Percentiles rank a stretch among this genome's conserved stretches.
Conservation (phyloP, 35 echinoderm and acorn worm species). For the Heliocidaris tuberculata region DNA sequence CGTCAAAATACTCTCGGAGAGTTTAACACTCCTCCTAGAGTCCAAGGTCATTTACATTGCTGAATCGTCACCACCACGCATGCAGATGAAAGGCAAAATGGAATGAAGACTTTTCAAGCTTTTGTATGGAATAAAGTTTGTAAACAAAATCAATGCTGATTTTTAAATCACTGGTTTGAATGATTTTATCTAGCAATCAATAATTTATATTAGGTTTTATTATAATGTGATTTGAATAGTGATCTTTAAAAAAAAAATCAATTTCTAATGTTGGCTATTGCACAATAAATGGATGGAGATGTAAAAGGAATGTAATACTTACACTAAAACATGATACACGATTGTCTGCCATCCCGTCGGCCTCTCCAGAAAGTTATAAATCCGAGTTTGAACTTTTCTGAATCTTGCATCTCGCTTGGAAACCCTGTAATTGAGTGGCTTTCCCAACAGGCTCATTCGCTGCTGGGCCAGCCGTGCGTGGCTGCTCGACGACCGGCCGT, state of each 20-base stretch:
- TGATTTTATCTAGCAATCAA: not conserved
- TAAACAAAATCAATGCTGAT: not conserved
- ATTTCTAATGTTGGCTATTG: not conserved
- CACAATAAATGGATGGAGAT: no score
- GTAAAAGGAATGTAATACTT: constrained; percentile 67
- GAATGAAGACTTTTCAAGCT: not conserved
- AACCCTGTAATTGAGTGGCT: constrained; percentile 88
- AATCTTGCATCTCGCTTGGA: constrained; percentile 93
- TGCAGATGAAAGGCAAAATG: not conserved
- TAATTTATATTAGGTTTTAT: no score
- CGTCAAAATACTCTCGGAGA: not conserved
- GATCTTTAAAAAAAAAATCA: not conserved
- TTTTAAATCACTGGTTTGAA: not conserved
- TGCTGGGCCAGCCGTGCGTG: constrained; percentile 66
- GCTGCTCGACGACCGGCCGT: constrained; percentile 70
- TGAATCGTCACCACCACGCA: not conserved
- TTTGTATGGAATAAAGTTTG: no score
- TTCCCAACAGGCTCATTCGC: constrained; percentile 97
- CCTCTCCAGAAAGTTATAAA: constrained; percentile 99
- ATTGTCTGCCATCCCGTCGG: constrained; percentile 87
- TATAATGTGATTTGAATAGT: no score
- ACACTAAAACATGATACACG: constrained; percentile 95
- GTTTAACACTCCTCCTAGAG: not conserved
- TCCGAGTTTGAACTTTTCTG: constrained; percentile 95
- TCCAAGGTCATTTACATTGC: not conserved